Evolutionary conservation across 2,888 invertebrate species (phyloP).

Genomic region (Maniola hyperantus): DNA sequence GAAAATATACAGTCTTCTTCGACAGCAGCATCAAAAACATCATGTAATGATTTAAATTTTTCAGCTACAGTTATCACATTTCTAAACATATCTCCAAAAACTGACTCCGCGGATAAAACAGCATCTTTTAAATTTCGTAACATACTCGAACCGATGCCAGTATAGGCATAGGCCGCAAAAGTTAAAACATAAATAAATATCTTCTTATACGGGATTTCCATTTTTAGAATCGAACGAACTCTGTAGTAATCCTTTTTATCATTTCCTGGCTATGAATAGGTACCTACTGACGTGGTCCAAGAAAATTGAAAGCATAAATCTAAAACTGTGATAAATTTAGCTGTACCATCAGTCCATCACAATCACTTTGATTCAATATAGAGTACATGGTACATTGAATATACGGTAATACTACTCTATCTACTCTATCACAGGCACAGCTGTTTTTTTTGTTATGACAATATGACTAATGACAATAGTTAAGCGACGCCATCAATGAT

Average conservation of each 20-base stretch:
- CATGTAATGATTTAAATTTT: constrained; percentile 89
- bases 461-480: neutral
- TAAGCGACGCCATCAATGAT: too few species aligned
- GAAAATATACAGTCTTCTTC: constrained; percentile 91
- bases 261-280: constrained; percentile 23
- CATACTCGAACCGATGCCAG: constrained; percentile 90
- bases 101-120: constrained; percentile 89
- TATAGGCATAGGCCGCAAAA: constrained; percentile 90
- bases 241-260: constrained; percentile 22
- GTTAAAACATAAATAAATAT: constrained; percentile 88
- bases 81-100: constrained; percentile 89
- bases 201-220: constrained; percentile 91
- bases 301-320: constrained; percentile 19
- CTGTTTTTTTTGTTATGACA: constrained; percentile 8
- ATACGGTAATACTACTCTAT: too few species aligned
- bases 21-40: constrained; percentile 92
- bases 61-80: constrained; percentile 88
- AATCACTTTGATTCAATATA: too few species aligned
- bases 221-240: constrained; percentile 51
- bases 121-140: constrained; percentile 89
- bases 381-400: too few species aligned
- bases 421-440: neutral
- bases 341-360: neutral
- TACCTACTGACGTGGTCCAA: constrained; percentile 42
- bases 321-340: constrained; percentile 14